These are phyloP conservation scores for Arctopsyche grandis DNA, from an alignment of 1,140 invertebrate genomes.

Conservation along the genomic window DNA sequence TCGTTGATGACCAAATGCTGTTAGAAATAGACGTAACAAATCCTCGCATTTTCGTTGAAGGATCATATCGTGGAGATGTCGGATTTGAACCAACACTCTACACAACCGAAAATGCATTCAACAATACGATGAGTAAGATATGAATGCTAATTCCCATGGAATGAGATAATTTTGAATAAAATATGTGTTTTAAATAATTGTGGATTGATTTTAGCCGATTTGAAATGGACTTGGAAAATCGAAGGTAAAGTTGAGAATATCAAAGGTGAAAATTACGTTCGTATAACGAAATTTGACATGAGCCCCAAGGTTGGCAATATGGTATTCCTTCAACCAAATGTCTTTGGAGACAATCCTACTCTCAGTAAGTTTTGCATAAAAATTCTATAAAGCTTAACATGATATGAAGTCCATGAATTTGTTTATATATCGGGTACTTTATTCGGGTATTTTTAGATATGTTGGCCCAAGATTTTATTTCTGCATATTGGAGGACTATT, in stretches of 20 bases:
- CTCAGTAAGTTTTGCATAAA: constrained; percentile 66
- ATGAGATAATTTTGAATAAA: background rate
- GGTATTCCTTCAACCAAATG: constrained; percentile 66
- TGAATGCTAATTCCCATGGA: background rate
- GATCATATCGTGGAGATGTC: constrained; percentile 66
- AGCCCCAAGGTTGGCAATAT: constrained; percentile 70
- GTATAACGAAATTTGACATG: constrained; percentile 71
- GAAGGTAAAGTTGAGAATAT: constrained; percentile 60
- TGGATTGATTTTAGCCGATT: constrained; percentile 56
- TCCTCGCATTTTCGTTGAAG: constrained; percentile 63
- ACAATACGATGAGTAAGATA: constrained; percentile 61
- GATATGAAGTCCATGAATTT: background rate
- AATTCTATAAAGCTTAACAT: background rate
- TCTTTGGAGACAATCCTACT: constrained; percentile 67
- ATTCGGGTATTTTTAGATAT: constrained; percentile 68
- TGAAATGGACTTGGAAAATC: constrained; percentile 64
- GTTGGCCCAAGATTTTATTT: constrained; percentile 65
- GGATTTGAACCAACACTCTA: constrained; percentile 63
- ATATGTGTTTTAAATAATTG: background rate
- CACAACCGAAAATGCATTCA: constrained; percentile 62
- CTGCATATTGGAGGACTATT: constrained; percentile 69
- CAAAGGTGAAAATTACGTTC: constrained; percentile 60
- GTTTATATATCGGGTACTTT: background rate
- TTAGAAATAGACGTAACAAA: constrained; percentile 67
- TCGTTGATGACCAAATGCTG: constrained; percentile 55